These are phyloP conservation scores for Drosophila sproati DNA, from an alignment of 1,140 invertebrate species.

Conservation along the genomic window DNA sequence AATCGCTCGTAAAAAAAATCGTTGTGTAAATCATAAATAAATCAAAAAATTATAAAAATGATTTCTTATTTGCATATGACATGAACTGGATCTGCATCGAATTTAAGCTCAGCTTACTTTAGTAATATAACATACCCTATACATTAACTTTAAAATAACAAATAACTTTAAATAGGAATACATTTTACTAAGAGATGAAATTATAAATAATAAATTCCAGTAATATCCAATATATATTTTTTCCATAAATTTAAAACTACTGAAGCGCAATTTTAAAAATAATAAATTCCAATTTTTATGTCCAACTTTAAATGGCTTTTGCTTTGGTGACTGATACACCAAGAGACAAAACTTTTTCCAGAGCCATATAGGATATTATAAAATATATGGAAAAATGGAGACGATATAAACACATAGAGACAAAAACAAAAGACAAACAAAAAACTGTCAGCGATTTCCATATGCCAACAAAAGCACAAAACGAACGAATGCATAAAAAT, in stretches of 20 bases:
- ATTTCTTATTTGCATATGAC: slow-evolving; percentile 29
- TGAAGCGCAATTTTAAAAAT: too few species aligned
- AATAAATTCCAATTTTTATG: too few species aligned
- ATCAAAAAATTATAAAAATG: slow-evolving; percentile 29
- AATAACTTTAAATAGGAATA: too few species aligned
- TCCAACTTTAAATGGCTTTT: too few species aligned
- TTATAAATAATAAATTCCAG: too few species aligned
- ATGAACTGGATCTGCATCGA: neutral
- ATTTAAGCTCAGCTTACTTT: neutral
- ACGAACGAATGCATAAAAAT: slow-evolving; percentile 57
- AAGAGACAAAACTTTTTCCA: too few species aligned
- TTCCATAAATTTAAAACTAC: too few species aligned
- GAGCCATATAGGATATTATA: slow-evolving; percentile 1
- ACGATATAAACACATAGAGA: neutral
- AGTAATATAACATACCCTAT: neutral
- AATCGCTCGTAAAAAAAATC: slow-evolving; percentile 57
- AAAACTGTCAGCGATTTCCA: slow-evolving; percentile 40
- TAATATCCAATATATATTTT: too few species aligned
- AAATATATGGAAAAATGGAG: neutral
- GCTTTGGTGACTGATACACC: too few species aligned
- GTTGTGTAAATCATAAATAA: slow-evolving; percentile 50
- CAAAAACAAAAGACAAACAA: slow-evolving; percentile 11
- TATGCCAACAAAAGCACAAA: slow-evolving; percentile 49
- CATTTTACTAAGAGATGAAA: too few species aligned
- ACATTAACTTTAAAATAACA: neutral